Conservation (phyloP, 1,140 invertebrate genomes). For the Physella acuta region DNA sequence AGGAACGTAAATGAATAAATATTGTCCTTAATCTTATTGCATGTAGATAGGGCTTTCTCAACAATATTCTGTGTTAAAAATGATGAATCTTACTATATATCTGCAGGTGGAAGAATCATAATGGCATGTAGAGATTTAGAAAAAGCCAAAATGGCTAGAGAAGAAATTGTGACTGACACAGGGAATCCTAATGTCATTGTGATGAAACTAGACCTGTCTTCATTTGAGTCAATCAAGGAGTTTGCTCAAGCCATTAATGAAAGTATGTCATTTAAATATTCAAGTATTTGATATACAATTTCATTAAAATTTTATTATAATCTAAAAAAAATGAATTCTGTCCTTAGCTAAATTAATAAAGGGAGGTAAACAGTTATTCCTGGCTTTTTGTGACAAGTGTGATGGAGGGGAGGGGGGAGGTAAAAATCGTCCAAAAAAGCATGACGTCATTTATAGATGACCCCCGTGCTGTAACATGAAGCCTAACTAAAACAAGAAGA, state of each 20-base stretch:
- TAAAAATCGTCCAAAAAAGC: too few species aligned
- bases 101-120: constrained; percentile 61
- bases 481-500: too few species aligned
- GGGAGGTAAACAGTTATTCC: not conserved
- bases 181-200: constrained; percentile 63
- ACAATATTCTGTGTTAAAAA: too few species aligned
- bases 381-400: not conserved
- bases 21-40: too few species aligned
- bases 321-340: too few species aligned
- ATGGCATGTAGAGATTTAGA: constrained; percentile 64
- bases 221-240: constrained; percentile 50
- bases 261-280: constrained; percentile 43
- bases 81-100: not conserved
- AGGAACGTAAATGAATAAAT: too few species aligned
- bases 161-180: constrained; percentile 64
- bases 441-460: too few species aligned
- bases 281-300: too few species aligned
- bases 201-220: constrained; percentile 64
- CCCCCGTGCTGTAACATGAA: too few species aligned
- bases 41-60: too few species aligned
- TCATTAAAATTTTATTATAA: too few species aligned
- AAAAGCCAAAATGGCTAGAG: constrained; percentile 65
- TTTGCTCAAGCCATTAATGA: constrained; percentile 59
- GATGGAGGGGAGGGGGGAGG: not conserved
- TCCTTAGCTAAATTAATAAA: constrained; percentile 10